Evolutionary conservation across 2,888 invertebrate species (phyloP), one percentile per base, ranked within the genome.

Genomic region (Callosobruchus maculatus): DNA sequence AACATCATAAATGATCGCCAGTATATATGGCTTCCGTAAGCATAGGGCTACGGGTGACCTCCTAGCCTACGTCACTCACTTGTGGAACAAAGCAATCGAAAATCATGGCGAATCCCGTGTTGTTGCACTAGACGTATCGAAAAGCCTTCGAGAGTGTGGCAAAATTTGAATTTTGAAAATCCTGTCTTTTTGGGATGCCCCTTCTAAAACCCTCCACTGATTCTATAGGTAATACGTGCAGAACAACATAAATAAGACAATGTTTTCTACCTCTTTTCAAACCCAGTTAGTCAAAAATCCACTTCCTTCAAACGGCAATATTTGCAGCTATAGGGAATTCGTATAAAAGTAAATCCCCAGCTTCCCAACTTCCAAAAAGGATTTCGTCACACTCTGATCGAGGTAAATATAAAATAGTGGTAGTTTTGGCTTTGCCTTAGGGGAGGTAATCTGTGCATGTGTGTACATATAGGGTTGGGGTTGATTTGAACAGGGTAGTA

Each of bases 401-500:
- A 76, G 77, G 78, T 78, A 77, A 78, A 77, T 78, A 78, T 77
- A 77, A 77, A 77, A 78, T 76, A 75, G 77, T 76, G 75, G 78
- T 75, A 75, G 78, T 76, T 68, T 71, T 74, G 74, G 74, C 74
- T 79, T 77, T 76, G 75, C 74, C 76, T 74, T 77, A 74, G 78
- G 78, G 79, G 78, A 78, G 77, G 78, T 78, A 78, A 78, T 79
- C 78, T 78, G 76, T 73, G 76, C 76, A 74, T 77, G 76, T 78
- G 76, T 77, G 74, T 74, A 75, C 72, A 77, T 76, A 76, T 78
- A 75, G 76, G 75, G 77, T 79, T 77, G 80, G 81, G 81, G 80
- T 80, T 78, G 77, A 77, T 79, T 79, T 76, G 78, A 75, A 78
- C 80, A 78, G 81, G 84, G 83, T 78, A 80, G 82, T 78, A 80